Percentiles rank a stretch among this genome's conserved stretches.
phyloP scores from a whole-genome alignment of 2,888 invertebrate species.

The Oscheius sp. region DNA sequence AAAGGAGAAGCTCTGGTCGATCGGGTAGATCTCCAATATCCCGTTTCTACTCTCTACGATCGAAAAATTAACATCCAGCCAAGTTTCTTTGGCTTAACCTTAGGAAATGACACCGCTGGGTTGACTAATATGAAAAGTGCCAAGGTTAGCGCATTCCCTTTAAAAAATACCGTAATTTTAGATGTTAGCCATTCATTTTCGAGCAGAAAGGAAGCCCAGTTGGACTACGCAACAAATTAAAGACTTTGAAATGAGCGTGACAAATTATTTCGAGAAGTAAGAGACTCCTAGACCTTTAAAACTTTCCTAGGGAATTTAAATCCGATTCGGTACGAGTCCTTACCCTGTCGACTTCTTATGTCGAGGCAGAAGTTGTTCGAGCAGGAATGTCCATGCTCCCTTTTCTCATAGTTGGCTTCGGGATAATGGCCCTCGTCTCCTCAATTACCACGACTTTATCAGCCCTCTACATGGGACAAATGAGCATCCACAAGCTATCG shows the following conservation, averaged over 20 bases:
- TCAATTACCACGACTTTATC: constrained; percentile 63
- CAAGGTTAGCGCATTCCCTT: constrained; percentile 23
- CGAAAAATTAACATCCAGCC: constrained; percentile 66
- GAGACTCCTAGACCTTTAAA: no score
- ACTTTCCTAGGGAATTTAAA: constrained; percentile 53
- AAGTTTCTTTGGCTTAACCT: constrained; percentile 68
- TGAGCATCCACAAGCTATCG: constrained; percentile 63
- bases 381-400: constrained; percentile 64
- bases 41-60: constrained; percentile 64
- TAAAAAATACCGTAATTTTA: not conserved
- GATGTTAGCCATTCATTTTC: constrained; percentile 62
- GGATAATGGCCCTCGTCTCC: constrained; percentile 65
- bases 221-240: constrained; percentile 66
- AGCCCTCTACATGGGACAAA: constrained; percentile 65
- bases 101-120: constrained; percentile 35
- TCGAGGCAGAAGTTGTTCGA: constrained; percentile 67
- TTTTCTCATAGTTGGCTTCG: constrained; percentile 64
- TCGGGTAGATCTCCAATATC: constrained; percentile 63
- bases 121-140: constrained; percentile 55
- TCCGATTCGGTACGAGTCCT: constrained; percentile 61
- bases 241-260: constrained; percentile 64
- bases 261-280: constrained; percentile 65
- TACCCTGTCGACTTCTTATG: constrained; percentile 66
- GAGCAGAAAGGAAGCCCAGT: constrained; percentile 64
- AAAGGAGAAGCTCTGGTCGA: constrained; percentile 41